Evolutionary conservation across 1,140 invertebrate genomes (phyloP), one percentile per base, ranked within the genome.

Genomic region (Caenorhabditis elegans): DNA sequence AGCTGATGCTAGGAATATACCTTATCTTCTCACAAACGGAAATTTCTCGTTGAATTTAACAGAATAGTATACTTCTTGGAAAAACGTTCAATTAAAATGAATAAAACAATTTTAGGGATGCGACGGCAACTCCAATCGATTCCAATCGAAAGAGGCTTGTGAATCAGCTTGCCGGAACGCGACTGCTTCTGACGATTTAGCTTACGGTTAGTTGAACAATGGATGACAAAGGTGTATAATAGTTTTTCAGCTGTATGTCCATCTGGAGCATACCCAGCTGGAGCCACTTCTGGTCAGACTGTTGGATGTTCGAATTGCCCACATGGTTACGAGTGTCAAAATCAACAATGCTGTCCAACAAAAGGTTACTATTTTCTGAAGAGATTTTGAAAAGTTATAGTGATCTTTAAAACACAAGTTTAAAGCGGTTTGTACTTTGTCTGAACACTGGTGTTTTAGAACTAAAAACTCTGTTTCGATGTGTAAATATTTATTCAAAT

Each of bases 181-280:
- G 11, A 78, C 53, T 26, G 51, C 48, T 47, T 31, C 47, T n/a
- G 70, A 22, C 15, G 34, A 85, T 11, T 76, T 47, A 19, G 53
- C 82, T 8, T 79, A 88, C 86, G 85, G 19, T 88, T 87, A 75
- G 77, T 0, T 17, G 0, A 22, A 47, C 6, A n/a, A 2, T 36
- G 15, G 39, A 43, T 43, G 5, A 5, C 39, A 43, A n/a, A n/a
- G n/a, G n/a, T n/a, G n/a, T n/a, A 8, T 43, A 43, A 8, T 43
- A 5, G 39, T 8, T 15, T 39, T 82, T 39, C 77, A 83, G 82
- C 36, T 8, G 26, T 83, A 17, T 89, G 88, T 76, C 47, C 65
- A 11, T 85, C 86, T 24, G 83, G 83, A 51, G 89, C 90, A 13
- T 81, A 87, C 24, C 86, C 89, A 13, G 88, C 85, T 34, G 78